Conservation (phyloP, 2,797 vertebrate genomes). For the Ispidina lecontei region DNA sequence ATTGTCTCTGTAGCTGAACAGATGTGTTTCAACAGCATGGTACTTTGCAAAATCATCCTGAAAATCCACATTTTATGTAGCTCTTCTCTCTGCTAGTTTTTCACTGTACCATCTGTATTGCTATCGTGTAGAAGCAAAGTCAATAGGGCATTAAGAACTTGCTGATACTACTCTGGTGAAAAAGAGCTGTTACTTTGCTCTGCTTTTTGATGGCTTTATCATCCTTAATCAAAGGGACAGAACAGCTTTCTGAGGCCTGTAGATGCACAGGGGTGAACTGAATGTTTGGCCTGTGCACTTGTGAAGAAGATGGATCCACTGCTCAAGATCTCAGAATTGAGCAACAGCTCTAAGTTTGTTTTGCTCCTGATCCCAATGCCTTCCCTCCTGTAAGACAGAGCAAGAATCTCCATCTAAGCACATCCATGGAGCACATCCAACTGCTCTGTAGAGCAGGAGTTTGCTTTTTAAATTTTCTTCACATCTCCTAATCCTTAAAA, state of each 20-base stretch:
- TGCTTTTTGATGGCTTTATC: neutral
- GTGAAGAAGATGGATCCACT: neutral
- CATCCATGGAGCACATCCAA: neutral
- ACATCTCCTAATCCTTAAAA: neutral
- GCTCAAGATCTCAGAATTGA: neutral
- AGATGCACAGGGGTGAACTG: neutral
- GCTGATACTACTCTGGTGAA: slow-evolving; percentile 18
- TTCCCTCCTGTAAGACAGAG: neutral
- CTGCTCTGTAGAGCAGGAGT: neutral
- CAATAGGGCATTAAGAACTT: slow-evolving; percentile 2
- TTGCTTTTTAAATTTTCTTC: neutral
- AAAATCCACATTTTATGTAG: neutral
- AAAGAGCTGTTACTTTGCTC: neutral
- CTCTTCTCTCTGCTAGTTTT: neutral
- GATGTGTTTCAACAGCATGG: slow-evolving; percentile 43
- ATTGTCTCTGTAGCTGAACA: slow-evolving; percentile 29
- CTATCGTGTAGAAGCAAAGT: neutral
- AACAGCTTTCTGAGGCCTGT: neutral
- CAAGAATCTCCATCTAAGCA: neutral
- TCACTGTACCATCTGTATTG: slow-evolving; percentile 17
- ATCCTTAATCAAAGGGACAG: neutral
- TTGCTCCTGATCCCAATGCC: neutral
- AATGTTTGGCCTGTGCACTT: neutral
- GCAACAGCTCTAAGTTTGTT: neutral
- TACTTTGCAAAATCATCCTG: neutral